Conservation (phyloP, 1,140 invertebrate genomes). For the Cotesia glomerata region DNA sequence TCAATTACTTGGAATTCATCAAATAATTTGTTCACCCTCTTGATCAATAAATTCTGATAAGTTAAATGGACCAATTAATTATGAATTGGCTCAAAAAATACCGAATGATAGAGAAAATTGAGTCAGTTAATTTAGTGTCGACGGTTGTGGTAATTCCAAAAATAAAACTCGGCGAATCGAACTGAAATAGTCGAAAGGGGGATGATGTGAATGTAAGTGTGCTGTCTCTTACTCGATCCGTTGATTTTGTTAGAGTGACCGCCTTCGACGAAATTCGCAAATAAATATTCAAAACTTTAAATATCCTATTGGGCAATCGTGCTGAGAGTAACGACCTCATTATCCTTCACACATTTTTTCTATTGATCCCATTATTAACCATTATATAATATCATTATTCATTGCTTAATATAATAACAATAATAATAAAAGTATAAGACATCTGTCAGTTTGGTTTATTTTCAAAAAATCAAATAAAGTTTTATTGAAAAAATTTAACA, state of each 20-base stretch:
- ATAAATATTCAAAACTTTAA: neutral
- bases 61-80: neutral
- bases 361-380: neutral
- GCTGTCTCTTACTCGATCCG: neutral
- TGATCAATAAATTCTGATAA: neutral
- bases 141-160: constrained; percentile 19
- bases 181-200: constrained; percentile 24
- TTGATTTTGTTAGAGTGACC: neutral
- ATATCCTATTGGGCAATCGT: neutral
- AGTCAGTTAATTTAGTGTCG: constrained; percentile 1
- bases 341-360: neutral
- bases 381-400: neutral
- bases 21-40: neutral
- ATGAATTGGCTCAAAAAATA: neutral
- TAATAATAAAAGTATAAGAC: too few species aligned
- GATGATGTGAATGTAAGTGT: constrained; percentile 8
- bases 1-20: neutral
- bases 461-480: too few species aligned
- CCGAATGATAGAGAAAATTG: neutral
- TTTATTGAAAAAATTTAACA: too few species aligned
- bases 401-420: too few species aligned
- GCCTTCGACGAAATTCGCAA: constrained; percentile 2
- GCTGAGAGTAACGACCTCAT: neutral
- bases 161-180: constrained; percentile 31
- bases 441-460: too few species aligned